These are phyloP conservation scores for Bombus huntii DNA, from an alignment of 1,140 invertebrate genomes.

Conservation along the genomic window DNA sequence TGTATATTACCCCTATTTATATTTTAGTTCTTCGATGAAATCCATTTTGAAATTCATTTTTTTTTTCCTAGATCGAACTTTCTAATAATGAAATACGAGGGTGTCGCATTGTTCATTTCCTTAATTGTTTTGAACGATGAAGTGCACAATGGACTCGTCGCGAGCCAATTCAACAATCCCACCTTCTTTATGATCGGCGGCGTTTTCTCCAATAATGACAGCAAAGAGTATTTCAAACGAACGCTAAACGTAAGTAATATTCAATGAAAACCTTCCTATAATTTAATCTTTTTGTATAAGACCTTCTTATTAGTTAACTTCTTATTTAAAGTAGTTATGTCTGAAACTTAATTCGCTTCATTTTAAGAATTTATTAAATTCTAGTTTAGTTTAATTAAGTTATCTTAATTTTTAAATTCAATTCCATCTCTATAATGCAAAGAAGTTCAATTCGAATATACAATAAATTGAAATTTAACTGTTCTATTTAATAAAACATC, in stretches of 20 bases:
- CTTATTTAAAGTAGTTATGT: not conserved
- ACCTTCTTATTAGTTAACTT: not conserved
- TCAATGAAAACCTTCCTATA: not conserved
- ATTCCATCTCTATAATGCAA: not conserved
- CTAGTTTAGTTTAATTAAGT: not conserved
- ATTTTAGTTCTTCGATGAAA: not conserved
- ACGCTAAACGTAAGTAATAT: constrained; percentile 89
- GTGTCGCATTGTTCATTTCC: constrained; percentile 45
- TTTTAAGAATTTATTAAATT: not conserved
- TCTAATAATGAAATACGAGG: constrained; percentile 40
- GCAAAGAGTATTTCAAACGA: constrained; percentile 89
- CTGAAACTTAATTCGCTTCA: too few species aligned
- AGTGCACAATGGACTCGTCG: constrained; percentile 37
- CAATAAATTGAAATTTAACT: not conserved
- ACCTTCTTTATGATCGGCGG: constrained; percentile 94
- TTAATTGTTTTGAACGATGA: constrained; percentile 51
- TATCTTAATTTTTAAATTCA: not conserved
- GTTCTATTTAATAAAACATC: not conserved
- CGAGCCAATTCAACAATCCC: constrained; percentile 83
- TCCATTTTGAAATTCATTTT: not conserved
- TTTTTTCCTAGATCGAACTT: constrained; percentile 1
- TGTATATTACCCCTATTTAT: not conserved
- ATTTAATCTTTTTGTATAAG: not conserved
- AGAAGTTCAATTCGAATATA: not conserved
- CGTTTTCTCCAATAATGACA: constrained; percentile 91